Conservation (phyloP, 2,113 vertebrate species). For the Numenius arquata region DNA sequence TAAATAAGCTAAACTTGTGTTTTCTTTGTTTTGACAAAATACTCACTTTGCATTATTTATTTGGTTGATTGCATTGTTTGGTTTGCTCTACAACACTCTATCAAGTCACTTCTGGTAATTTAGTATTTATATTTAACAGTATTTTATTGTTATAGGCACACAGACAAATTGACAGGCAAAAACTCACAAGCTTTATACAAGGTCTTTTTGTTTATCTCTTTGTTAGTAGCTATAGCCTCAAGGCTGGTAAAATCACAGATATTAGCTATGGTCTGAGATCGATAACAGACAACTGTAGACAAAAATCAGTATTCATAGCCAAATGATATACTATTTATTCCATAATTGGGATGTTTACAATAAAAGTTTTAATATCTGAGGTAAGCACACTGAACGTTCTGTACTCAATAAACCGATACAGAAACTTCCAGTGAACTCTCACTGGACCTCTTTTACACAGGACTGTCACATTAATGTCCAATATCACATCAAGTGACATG, state of each 20-base stretch:
- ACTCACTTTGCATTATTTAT: not conserved
- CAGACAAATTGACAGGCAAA: not conserved
- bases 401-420: not conserved
- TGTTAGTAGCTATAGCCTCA: not conserved
- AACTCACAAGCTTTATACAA: not conserved
- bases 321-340: not conserved
- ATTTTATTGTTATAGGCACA: not conserved
- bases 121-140: not conserved
- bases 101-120: not conserved
- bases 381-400: not conserved
- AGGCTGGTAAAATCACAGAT: not conserved
- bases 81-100: not conserved
- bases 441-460: not conserved
- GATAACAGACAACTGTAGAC: not conserved
- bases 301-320: not conserved
- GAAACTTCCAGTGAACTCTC: not conserved
- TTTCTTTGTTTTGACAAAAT: not conserved
- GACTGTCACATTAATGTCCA: not conserved
- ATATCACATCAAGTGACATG: not conserved
- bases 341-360: not conserved
- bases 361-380: not conserved
- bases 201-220: not conserved
- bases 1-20: not conserved
- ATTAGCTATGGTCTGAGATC: not conserved
- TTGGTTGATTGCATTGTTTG: not conserved